Conservation (phyloP, 2,888 invertebrate genomes). For the Ormyrus pomaceus region DNA sequence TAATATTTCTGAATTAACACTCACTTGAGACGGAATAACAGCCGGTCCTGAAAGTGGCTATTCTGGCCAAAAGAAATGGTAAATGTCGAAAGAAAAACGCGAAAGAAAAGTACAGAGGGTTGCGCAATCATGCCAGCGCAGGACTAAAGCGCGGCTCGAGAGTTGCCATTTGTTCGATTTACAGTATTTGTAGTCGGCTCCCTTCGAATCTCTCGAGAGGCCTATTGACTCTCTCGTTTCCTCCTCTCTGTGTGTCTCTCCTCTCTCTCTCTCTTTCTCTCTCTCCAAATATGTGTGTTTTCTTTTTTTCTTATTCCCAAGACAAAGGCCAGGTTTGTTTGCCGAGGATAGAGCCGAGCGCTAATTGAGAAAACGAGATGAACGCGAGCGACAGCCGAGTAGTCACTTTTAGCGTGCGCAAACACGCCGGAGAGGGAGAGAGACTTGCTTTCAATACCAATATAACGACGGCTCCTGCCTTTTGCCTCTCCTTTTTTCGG, state of each 20-base stretch:
- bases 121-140: constrained; percentile 13
- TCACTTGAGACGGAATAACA: too few relatives aligned
- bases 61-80: too few relatives aligned
- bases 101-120: not conserved
- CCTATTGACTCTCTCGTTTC: constrained; percentile 48
- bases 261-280: constrained; percentile 26
- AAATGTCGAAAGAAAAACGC: too few relatives aligned
- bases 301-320: constrained; percentile 34
- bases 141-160: not conserved
- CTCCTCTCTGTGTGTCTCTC: not conserved
- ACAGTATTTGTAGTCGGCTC: constrained; percentile 52
- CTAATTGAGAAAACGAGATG: constrained; percentile 57
- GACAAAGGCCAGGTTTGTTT: constrained; percentile 41
- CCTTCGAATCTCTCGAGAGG: constrained; percentile 54
- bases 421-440: not conserved
- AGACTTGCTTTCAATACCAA: constrained; percentile 48
- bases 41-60: not conserved
- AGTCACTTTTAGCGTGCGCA: constrained; percentile 43
- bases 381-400: constrained; percentile 20
- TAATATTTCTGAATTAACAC: too few relatives aligned
- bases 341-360: constrained; percentile 1
- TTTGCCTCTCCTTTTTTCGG: not conserved
- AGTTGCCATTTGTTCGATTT: constrained; percentile 52
- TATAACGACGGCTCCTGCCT: constrained; percentile 3
- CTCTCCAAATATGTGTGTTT: constrained; percentile 28